Evolutionary conservation across 37 sponge, comb jelly and placozoan species (phyloP), one percentile per base, ranked within the genome.

Genomic region (Halichondria panicea): DNA sequence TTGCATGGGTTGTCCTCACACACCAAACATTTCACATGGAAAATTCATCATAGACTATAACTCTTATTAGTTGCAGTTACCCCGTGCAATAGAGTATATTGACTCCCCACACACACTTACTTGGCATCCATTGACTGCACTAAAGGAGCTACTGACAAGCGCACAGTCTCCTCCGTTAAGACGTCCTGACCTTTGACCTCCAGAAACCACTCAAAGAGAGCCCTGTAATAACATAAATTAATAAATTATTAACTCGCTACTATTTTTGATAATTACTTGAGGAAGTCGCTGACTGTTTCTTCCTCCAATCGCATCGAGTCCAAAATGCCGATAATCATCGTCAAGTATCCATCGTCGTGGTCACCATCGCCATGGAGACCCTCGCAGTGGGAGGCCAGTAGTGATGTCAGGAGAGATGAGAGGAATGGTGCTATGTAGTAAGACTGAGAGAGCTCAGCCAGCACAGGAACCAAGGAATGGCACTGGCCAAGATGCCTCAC

Each of bases 121-220:
- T 79, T 79, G 33, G 80, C 19, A 15, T 79, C 80, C 61, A 79
- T 46, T 43, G 70, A 68, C 48, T 69, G 80, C 2, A 48, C 70
- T 0, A 79, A 70, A 43, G 70, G 57, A 18, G 40, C 36, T 1
- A 52, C 40, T 3, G 72, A n/a, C 8, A 19, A 4, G 50, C 34
- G 42, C 62, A 79, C 36, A 4, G 11, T 0, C 71, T 48, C 63
- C 33, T 32, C 44, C 63, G 8, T 52, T 59, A 43, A 35, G 63
- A 15, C 50, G 32, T 68, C 63, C 56, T 62, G 31, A 1, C 30
- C 34, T 30, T 31, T 3, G 40, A 78, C 32, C 0, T 40, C 24
- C 5, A 67, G 57, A 53, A 67, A 35, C 12, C 66, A 22, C 19
- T 78, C 68, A 28, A 78, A 39, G 19, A 78, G 53, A 27, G 66